A percentile compares a stretch with the other conserved stretches of the same genome.
Conservation (phyloP, 2,888 invertebrate genomes). For the Zygogramma bicolorata region DNA sequence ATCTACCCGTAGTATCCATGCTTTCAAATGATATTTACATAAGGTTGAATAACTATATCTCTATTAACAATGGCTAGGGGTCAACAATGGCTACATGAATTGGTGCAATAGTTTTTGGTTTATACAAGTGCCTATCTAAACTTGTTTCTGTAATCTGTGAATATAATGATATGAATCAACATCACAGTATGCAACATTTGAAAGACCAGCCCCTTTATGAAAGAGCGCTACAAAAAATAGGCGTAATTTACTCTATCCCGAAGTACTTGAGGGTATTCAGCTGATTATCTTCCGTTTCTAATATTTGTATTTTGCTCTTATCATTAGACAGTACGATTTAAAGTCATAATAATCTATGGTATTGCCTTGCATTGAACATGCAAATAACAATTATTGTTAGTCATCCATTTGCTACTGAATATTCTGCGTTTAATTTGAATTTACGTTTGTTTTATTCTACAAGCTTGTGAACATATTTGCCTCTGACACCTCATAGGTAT, state of each 20-base stretch:
- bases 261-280: conserved; percentile 33
- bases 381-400: background rate
- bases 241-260: conserved; percentile 30
- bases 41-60: too few relatives aligned
- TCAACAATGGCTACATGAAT: too few relatives aligned
- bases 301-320: conserved; percentile 43
- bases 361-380: background rate
- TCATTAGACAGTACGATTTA: conserved; percentile 26
- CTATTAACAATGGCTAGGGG: too few relatives aligned
- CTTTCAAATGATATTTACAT: too few relatives aligned
- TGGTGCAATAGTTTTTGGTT: too few relatives aligned
- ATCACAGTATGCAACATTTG: too few relatives aligned
- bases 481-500: too few relatives aligned
- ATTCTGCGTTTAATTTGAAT: background rate
- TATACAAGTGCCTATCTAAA: too few relatives aligned
- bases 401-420: background rate
- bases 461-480: too few relatives aligned
- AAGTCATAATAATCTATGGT: background rate
- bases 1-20: too few relatives aligned
- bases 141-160: too few relatives aligned
- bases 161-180: too few relatives aligned
- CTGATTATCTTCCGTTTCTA: conserved; percentile 34
- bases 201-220: background rate
- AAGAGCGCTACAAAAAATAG: background rate
- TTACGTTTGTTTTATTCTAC: background rate